Conservation (phyloP, 35 echinoderm and acorn worm species). For the Apostichopus californicus region DNA sequence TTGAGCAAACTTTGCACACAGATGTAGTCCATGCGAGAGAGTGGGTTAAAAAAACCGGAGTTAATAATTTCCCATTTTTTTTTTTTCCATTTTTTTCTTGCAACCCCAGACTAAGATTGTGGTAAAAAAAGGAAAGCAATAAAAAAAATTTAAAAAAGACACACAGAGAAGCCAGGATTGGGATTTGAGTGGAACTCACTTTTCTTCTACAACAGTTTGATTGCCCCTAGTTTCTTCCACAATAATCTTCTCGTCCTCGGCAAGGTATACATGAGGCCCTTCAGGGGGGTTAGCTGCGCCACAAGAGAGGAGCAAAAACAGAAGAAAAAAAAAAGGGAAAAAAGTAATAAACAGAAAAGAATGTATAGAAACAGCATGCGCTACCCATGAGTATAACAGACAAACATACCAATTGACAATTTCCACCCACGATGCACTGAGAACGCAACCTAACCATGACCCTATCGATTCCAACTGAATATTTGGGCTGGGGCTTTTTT, state of each 20-base stretch:
- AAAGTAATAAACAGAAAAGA: conserved; percentile 41
- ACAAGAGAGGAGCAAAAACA: conserved; percentile 58
- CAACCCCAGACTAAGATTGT: neutral
- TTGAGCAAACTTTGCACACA: neutral
- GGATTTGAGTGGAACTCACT: conserved; percentile 76
- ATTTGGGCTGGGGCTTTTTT: too few species aligned
- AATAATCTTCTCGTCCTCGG: conserved; percentile 99
- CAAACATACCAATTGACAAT: too few species aligned
- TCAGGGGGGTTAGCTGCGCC: conserved; percentile 72
- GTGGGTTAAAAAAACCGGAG: neutral
- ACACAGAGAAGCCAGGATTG: neutral
- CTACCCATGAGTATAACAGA: neutral
- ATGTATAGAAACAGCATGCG: conserved; percentile 16
- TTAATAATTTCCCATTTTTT: neutral
- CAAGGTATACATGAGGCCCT: conserved; percentile 92
- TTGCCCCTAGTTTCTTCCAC: conserved; percentile 85
- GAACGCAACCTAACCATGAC: too few species aligned
- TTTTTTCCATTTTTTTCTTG: neutral
- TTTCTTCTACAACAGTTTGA: conserved; percentile 96
- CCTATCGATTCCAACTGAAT: too few species aligned
- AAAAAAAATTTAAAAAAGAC: neutral
- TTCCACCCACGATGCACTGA: too few species aligned
- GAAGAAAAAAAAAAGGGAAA: conserved; percentile 61
- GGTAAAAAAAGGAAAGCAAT: too few species aligned
- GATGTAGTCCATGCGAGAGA: neutral